phyloP scores from a whole-genome alignment of 2,797 vertebrate genomes.

The Clangula hyemalis region DNA sequence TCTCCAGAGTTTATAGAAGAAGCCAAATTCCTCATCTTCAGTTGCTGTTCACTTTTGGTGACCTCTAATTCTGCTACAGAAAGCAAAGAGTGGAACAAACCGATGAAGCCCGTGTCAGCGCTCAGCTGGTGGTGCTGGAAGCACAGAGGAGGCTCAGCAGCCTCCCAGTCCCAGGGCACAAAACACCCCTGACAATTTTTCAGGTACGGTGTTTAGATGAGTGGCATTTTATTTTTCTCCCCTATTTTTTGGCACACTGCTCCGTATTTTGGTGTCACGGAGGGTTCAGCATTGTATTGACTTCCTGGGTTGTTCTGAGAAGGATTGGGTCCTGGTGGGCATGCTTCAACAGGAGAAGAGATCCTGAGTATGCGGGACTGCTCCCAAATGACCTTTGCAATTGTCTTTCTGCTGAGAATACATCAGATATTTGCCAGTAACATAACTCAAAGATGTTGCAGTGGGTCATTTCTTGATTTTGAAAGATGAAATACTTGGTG shows the following conservation, averaged over 20 bases:
- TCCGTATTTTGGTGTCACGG: accelerated
- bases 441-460: background rate
- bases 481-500: background rate
- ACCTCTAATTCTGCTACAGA: background rate
- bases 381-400: accelerated
- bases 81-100: background rate
- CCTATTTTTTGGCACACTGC: background rate
- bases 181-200: accelerated
- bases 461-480: background rate
- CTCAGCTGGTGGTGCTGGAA: background rate
- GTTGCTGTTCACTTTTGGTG: background rate
- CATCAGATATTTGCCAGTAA: no score
- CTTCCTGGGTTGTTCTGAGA: background rate
- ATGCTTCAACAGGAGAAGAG: background rate
- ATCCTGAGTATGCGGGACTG: accelerated
- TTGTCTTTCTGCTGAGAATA: background rate
- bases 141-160: background rate
- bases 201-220: background rate
- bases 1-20: background rate
- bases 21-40: background rate
- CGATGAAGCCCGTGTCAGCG: accelerated
- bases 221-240: no score
- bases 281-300: accelerated
- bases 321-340: background rate
- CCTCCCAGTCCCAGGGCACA: accelerated